Evolutionary conservation across 2,797 vertebrate genomes (phyloP), one percentile per base, ranked within the genome.

Genomic region (Eleutherodactylus coqui): DNA sequence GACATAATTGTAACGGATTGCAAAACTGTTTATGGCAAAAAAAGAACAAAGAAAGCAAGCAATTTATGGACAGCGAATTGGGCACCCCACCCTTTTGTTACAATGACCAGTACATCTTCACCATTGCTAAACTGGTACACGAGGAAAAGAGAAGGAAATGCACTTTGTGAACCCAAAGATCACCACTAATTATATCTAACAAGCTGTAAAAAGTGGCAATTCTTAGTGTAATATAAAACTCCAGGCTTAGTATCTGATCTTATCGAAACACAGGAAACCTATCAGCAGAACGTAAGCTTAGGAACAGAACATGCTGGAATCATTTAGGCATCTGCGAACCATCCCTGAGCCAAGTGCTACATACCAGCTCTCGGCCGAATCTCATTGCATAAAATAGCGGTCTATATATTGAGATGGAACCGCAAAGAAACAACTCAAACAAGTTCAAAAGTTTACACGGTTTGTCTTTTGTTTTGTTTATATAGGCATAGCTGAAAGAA

Each of bases 391-490:
- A 55, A 78, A 78, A 70, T 70, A 32, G 60, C 38, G 67, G 45
- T n/a, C 79, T 76, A 38, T 83, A 38, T 83, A 83, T 62, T n/a
- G 29, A 83, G 36, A 67, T 41, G 16, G 69, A 69, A 77, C 79
- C 85, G 43, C 79, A 82, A 53, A 70, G 79, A 67, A 82, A 76
- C 45, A 72, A 77, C 38, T 24, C 72, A 13, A 55, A 36, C 58
- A 82, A 70, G 85, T 86, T 86, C 85, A 83, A 83, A 76, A 83
- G 85, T 87, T 87, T 70, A 78, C 43, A 17, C 29, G 9, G 19
- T 55, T 60, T 64, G 58, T 82, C 58, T 83, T 77, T 60, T 76
- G 24, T 82, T 83, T 78, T 83, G 79, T 82, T 86, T 82, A 76
- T 36, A 82, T 41, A 76, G 79, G 75, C 45, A 73, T 36, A 75